Percentiles rank a stretch among this genome's conserved stretches.
Evolutionary conservation across 2,113 vertebrate genomes (phyloP).

Genomic region (Podocnemis expansa): DNA sequence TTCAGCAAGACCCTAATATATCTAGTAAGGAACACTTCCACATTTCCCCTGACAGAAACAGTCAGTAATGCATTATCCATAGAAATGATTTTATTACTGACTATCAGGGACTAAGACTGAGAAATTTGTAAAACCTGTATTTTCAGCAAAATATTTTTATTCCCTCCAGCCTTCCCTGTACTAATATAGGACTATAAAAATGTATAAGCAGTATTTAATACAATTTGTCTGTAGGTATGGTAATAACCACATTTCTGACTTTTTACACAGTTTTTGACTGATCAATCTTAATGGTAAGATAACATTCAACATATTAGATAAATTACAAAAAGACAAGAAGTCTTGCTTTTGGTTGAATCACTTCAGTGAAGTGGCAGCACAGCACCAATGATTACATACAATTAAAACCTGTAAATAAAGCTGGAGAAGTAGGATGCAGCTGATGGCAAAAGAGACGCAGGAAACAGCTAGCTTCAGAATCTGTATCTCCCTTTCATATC

Average conservation of each 20-base stretch:
- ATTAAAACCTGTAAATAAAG: background rate
- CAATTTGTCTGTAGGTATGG: background rate
- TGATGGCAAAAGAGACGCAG: background rate
- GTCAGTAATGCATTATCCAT: background rate
- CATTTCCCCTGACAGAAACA: background rate
- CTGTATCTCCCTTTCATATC: background rate
- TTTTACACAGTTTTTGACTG: background rate
- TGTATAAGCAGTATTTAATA: background rate
- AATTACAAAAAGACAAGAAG: background rate
- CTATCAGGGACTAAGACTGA: background rate
- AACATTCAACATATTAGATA: background rate
- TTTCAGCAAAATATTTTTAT: background rate
- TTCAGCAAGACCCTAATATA: background rate
- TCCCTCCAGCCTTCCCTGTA: background rate
- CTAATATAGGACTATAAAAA: background rate
- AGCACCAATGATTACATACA: background rate
- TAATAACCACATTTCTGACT: background rate
- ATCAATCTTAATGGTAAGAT: background rate
- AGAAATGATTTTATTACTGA: background rate
- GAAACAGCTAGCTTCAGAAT: background rate
- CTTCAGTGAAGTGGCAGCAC: background rate
- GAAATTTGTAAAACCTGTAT: background rate
- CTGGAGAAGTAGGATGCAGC: fast-evolving
- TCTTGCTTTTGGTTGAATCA: background rate
- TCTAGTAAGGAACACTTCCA: background rate